Base-by-base conservation (phyloP, 2,888 invertebrate species). In the Stenchaetothrips biformis region DNA sequence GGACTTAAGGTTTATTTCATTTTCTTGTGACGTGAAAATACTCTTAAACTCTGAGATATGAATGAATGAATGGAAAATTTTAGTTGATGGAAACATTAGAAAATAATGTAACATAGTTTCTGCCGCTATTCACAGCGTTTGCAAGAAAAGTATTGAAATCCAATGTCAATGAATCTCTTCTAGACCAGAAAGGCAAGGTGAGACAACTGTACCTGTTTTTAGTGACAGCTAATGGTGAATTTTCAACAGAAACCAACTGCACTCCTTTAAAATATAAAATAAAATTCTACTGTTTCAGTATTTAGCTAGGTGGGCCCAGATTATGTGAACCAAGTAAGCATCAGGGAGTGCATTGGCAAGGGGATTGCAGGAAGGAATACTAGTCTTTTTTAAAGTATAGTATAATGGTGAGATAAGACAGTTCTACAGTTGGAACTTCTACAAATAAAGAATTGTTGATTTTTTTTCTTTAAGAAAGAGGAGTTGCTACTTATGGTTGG, bases 351-450 rank as follows among this genome's bases (percentile, higher is more conserved):
- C 18, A 59, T 59, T 59, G 59, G 59, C 16, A 59, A 59, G 59
- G 18, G 18, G 59, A 59, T 16, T 13, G 59, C 18, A 59, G 25
- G 67, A 4, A 21, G 25, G 67, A 74, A 74, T 74, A 74, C 67
- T 74, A 74, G 67, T 74, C 67, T 74, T 74, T 74, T 74, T 7
- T 74, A 74, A 74, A 74, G 67, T 74, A 25, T 74, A 74, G 67
- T 74, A 74, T 74, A 9, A 74, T 25, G 25, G 21, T 74, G 25
- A 74, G 25, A 11, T 74, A 74, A 74, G 25, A 74, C 37, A 37
- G 37, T 37, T n/a, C n/a, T 37, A 37, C 37, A 37, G 37, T 74
- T 21, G 21, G 25, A 74, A 25, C 11, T 74, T 53, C 16, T 9
- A 16, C 53, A 53, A 25, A 74, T 11, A 53, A 11, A 53, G 53